Conservation (phyloP, 2,797 vertebrate genomes). For the Coreius guichenoti region DNA sequence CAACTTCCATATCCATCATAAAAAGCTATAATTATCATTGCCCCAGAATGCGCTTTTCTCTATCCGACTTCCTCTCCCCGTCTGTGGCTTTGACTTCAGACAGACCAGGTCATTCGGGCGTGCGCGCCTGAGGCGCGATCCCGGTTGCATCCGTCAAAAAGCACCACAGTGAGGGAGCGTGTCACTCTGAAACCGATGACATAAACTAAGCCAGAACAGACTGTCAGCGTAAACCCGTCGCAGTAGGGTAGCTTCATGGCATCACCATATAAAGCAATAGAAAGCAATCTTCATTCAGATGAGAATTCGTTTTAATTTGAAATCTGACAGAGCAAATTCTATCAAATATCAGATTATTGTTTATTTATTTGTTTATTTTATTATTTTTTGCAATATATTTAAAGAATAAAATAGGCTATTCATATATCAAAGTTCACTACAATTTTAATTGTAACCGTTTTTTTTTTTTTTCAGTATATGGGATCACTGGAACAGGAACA, state of each 20-base stretch:
- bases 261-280: neutral
- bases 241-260: constrained; percentile 6
- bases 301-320: neutral
- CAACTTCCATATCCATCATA: neutral
- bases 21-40: neutral
- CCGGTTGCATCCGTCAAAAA: constrained; percentile 54
- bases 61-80: neutral
- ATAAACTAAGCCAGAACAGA: constrained; percentile 47
- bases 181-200: constrained; percentile 57
- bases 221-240: constrained; percentile 17
- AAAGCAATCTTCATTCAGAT: neutral
- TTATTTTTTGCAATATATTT: neutral
- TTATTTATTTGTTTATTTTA: no score
- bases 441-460: neutral
- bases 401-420: neutral
- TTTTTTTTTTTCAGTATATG: neutral
- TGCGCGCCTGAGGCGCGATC: constrained; percentile 33
- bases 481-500: constrained; percentile 6
- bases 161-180: constrained; percentile 39
- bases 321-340: neutral
- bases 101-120: constrained; percentile 50
- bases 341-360: neutral
- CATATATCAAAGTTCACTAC: neutral
- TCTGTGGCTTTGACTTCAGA: constrained; percentile 49
- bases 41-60: constrained; percentile 15